Conservation (phyloP, 2,797 vertebrate genomes). For the Lagorchestes hirsutus region DNA sequence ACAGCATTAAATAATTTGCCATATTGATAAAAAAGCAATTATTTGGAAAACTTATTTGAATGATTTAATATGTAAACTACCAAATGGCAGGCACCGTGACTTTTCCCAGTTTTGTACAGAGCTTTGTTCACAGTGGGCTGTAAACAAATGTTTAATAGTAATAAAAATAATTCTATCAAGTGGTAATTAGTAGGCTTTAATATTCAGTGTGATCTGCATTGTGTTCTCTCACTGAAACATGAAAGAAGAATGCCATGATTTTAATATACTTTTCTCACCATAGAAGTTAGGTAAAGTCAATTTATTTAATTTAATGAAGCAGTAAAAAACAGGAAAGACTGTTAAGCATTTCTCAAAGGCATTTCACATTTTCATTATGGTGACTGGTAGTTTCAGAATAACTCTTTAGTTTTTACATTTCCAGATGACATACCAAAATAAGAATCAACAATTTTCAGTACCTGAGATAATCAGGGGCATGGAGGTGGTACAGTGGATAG, state of each 20-base stretch:
- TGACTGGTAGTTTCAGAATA: neutral
- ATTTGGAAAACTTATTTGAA: neutral
- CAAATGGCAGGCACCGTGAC: neutral
- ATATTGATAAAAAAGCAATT: constrained; percentile 12
- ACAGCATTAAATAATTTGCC: neutral
- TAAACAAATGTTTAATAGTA: constrained; percentile 31
- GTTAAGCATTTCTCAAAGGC: neutral
- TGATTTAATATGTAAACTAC: constrained; percentile 16
- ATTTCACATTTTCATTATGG: constrained; percentile 15
- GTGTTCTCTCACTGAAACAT: neutral
- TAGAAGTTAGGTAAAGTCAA: neutral
- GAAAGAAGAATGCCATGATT: neutral
- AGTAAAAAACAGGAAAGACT: constrained; percentile 20
- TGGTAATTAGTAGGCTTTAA: constrained; percentile 4
- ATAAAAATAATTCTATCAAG: neutral
- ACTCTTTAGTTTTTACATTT: neutral
- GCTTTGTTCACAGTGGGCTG: neutral
- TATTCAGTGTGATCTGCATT: neutral
- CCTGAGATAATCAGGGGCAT: neutral
- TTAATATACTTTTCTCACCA: neutral
- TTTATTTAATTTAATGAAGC: constrained; percentile 26
- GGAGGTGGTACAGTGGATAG: neutral
- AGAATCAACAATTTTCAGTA: neutral
- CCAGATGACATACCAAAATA: neutral
- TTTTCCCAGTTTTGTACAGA: neutral